Conservation (phyloP, 2,113 vertebrate genomes). For the Paradoxurus hermaphroditus region DNA sequence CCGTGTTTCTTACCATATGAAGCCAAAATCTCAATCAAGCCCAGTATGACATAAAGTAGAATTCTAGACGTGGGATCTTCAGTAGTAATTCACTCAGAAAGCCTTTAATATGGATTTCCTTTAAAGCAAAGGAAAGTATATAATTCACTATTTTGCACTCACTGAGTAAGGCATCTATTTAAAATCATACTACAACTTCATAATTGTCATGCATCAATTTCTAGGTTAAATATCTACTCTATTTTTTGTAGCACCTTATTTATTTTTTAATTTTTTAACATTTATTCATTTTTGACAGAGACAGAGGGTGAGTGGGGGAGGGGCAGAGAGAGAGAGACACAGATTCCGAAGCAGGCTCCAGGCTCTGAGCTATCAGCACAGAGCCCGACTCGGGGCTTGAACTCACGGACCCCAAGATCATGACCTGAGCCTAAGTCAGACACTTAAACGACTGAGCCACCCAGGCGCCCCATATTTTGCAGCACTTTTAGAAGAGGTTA, state of each 20-base stretch:
- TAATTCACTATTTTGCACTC: background rate
- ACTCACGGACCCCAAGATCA: too few relatives aligned
- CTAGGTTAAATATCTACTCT: background rate
- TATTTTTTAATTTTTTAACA: too few relatives aligned
- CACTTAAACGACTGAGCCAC: too few relatives aligned
- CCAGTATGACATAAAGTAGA: background rate
- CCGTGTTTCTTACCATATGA: background rate
- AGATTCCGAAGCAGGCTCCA: too few relatives aligned
- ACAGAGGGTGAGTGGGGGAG: too few relatives aligned
- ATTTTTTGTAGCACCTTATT: background rate
- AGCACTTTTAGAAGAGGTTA: background rate
- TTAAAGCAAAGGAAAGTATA: background rate
- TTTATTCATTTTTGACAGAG: too few relatives aligned
- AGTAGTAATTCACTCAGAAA: background rate
- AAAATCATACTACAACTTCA: background rate
- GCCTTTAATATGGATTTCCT: background rate
- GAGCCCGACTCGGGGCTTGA: too few relatives aligned
- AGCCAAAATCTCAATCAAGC: background rate
- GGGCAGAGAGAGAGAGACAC: too few relatives aligned
- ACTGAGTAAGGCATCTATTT: background rate
- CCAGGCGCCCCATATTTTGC: background rate
- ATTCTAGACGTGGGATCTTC: background rate
- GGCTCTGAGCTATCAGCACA: too few relatives aligned
- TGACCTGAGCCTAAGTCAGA: too few relatives aligned
- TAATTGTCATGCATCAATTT: background rate